Conservation (phyloP, 2,113 vertebrate genomes). For the Nibea coibor region DNA sequence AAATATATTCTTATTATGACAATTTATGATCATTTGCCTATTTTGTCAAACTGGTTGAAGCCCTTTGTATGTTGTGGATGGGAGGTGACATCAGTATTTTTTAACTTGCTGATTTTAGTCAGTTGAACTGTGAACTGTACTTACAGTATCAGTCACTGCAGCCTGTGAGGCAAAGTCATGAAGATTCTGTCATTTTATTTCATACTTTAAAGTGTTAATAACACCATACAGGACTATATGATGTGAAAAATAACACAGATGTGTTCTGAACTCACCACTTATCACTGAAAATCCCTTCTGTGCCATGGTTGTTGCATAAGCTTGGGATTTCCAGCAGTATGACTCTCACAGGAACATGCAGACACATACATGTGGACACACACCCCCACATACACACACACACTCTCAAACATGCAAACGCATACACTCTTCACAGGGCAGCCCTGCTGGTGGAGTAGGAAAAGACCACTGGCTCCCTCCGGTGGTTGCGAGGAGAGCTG, state of each 20-base stretch:
- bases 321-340: slow-evolving; percentile 7
- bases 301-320: slow-evolving; percentile 36
- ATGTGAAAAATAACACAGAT: not conserved
- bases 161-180: not conserved
- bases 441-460: not conserved
- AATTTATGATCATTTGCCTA: too few relatives aligned
- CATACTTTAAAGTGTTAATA: not conserved
- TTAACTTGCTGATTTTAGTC: not conserved
- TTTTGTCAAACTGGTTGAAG: not conserved
- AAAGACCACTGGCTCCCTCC: slow-evolving; percentile 73
- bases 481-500: slow-evolving; percentile 44
- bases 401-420: not conserved
- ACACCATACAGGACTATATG: not conserved
- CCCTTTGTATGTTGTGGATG: not conserved
- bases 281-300: not conserved
- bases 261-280: slow-evolving; percentile 3
- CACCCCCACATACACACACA: slow-evolving; percentile 7
- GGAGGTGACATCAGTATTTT: not conserved
- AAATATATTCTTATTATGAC: too few relatives aligned
- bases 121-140: too few relatives aligned
- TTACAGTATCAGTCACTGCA: too few relatives aligned
- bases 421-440: not conserved
- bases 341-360: slow-evolving; percentile 7
- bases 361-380: slow-evolving; percentile 19
- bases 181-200: too few relatives aligned